Base-by-base conservation (phyloP, 2,113 vertebrate genomes). In the Fulmarus glacialis region DNA sequence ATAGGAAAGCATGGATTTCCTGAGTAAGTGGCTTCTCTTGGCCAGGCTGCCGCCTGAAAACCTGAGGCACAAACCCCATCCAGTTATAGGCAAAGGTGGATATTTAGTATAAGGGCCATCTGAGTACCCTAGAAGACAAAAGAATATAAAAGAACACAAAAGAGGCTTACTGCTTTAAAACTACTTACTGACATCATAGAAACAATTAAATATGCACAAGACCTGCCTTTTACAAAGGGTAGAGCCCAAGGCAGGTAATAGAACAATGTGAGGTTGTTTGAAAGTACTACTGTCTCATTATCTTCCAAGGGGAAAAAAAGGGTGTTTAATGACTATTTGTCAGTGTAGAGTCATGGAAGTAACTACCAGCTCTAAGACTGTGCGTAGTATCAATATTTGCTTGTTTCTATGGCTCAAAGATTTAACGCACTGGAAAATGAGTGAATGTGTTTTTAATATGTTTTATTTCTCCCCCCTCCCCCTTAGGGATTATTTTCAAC, bases 401-500 rank as follows among this genome's bases (percentile, higher is more conserved):
- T 94, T 88, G 59, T 85, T 87, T 94, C 47, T 77, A 20, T 8
- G 15, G 27, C 52, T 89, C 43, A 77, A 78, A 77, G 66, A 74
- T 58, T 58, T 91, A 91, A 82, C 12, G 13, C 52, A 72, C 17
- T 43, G 40, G 36, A 85, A 94, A 94, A 87, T 34, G 47, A 77
- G 32, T 67, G 66, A 89, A 84, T 40, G 58, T 29, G 9, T 7
- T 82, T 96, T 84, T 43, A 83, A 74, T 67, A 91, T 27, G 32
- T 86, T 75, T 87, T 95, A 36, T 83, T 95, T 77, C 19, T 58
- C 40, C 24, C 17, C 7, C 15, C 5, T 14, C 4, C 6, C 22
- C 82, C 73, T n/a, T 27, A 18, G 81, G 68, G 67, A 87, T 89
- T 90, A 67, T 74, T 95, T 90, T 78, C 43, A 45, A 88, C 77